These are phyloP conservation scores for Dolichoris vasculosae DNA, from an alignment of 1,140 invertebrate genomes.

Conservation along the genomic window DNA sequence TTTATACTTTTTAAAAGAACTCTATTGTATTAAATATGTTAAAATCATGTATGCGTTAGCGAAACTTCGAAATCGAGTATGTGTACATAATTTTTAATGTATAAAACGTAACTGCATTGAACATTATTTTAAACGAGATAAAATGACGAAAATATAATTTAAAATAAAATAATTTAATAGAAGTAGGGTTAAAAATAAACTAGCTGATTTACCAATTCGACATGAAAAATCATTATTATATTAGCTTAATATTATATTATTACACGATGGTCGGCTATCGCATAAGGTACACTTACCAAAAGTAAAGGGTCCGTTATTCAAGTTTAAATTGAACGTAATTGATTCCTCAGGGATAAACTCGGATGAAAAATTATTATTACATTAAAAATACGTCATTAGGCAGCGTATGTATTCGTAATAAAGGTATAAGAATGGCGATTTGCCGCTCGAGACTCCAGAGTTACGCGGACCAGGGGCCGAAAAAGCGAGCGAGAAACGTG, in stretches of 20 bases:
- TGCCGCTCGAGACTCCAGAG: neutral
- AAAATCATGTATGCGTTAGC: no score
- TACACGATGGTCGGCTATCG: no score
- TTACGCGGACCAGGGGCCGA: neutral
- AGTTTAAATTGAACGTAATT: neutral
- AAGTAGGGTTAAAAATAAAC: neutral
- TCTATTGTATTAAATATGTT: no score
- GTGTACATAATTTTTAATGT: no score
- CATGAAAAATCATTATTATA: neutral
- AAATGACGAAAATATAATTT: no score
- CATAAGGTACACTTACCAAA: no score
- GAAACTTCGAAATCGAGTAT: no score
- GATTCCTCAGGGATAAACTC: conserved; percentile 7
- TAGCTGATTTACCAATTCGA: neutral
- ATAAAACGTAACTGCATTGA: no score
- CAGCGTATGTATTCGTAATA: neutral
- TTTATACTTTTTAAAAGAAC: no score
- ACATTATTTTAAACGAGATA: no score
- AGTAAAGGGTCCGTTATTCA: neutral
- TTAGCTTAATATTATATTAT: neutral
- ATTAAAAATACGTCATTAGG: conserved; percentile 2
- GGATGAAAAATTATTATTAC: neutral
- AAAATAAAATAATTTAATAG: neutral
- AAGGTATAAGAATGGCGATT: conserved; percentile 7
- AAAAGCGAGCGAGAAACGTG: neutral